Percentiles rank a stretch among this genome's conserved stretches.
Evolutionary conservation across 2,113 vertebrate species (phyloP).

Genomic region (Lagopus leucura): DNA sequence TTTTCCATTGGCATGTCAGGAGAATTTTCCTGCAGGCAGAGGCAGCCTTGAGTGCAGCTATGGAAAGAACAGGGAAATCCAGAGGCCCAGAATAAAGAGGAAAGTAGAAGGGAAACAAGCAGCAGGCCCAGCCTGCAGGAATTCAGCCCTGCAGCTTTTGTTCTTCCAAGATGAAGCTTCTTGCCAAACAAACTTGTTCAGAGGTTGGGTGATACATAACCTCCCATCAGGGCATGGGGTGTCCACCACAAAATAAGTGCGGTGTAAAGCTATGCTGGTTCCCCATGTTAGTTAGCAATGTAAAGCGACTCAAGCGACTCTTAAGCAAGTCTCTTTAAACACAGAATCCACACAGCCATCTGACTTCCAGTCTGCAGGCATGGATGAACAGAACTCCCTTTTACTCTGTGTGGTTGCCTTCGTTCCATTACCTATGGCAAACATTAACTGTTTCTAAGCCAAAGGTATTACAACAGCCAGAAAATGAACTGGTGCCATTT

Average conservation of each 20-base stretch:
- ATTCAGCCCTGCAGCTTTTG: background rate
- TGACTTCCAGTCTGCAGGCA: background rate
- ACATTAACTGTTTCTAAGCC: background rate
- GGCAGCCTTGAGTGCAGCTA: background rate
- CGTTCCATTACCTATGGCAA: background rate
- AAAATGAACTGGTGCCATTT: background rate
- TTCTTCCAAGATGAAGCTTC: background rate
- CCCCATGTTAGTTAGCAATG: constrained; percentile 12
- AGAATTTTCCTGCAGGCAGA: constrained; percentile 3
- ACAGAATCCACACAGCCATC: background rate
- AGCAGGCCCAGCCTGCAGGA: background rate
- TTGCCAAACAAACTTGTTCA: constrained; percentile 10
- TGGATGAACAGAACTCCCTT: background rate
- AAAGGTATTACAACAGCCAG: background rate
- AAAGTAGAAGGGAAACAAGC: background rate
- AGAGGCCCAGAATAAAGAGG: background rate
- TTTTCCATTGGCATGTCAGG: background rate
- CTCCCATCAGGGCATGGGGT: constrained; percentile 6
- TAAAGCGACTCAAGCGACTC: constrained; percentile 16
- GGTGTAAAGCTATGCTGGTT: constrained; percentile 27
- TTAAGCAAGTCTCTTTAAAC: background rate
- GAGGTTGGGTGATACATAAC: background rate
- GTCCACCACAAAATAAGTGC: constrained; percentile 38
- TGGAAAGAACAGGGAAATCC: constrained; percentile 34
- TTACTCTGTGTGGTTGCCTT: background rate